Evolutionary conservation across 2,797 vertebrate genomes (phyloP).

Genomic region (Melanotaenia boesemani): DNA sequence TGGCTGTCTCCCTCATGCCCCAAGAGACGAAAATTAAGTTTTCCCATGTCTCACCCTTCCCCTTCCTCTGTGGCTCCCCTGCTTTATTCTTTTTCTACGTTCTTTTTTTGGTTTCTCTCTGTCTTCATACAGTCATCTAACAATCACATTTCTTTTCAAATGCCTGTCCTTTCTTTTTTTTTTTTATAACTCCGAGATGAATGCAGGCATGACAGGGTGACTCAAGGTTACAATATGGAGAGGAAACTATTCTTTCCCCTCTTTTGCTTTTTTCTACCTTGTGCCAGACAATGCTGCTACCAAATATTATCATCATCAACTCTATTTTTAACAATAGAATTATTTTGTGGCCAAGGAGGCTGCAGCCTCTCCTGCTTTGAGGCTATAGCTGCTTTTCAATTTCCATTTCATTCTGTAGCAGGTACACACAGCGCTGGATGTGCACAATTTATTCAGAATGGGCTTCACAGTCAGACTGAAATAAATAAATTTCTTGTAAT

Average conservation of each 20-base stretch:
- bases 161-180: conserved; percentile 26
- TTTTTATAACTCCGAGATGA: conserved; percentile 33
- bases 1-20: conserved; percentile 27
- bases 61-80: not conserved
- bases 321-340: conserved; percentile 61
- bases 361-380: conserved; percentile 34
- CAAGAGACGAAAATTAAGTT: conserved; percentile 39
- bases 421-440: conserved; percentile 1
- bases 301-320: conserved; percentile 65
- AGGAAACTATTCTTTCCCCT: conserved; percentile 38
- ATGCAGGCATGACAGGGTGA: conserved; percentile 53
- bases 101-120: conserved; percentile 8
- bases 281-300: conserved; percentile 46
- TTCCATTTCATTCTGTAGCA: conserved; percentile 51
- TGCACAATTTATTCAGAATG: conserved; percentile 48
- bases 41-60: conserved; percentile 31
- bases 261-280: conserved; percentile 9
- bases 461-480: conserved; percentile 13
- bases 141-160: conserved; percentile 67
- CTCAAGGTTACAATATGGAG: conserved; percentile 68
- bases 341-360: conserved; percentile 54
- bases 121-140: conserved; percentile 53
- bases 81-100: not conserved
- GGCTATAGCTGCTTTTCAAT: conserved; percentile 62
- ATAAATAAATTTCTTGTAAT: conserved; percentile 14